phyloP scores from a whole-genome alignment of 2,113 vertebrate genomes.

The Balaeniceps rex region DNA sequence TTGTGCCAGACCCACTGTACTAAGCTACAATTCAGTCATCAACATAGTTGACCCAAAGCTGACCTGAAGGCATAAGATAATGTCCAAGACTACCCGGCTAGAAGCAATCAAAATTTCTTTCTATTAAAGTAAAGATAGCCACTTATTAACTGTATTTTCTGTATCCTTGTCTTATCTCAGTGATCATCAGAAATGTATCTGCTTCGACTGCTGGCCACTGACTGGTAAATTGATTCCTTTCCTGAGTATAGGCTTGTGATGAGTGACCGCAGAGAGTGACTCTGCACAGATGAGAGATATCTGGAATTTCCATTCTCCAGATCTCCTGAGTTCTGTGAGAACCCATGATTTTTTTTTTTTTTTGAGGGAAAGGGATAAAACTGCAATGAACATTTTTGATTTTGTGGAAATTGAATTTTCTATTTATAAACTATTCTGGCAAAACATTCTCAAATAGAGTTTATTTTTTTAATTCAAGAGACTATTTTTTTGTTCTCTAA shows the following conservation, averaged over 20 bases:
- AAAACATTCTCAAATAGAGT: not conserved
- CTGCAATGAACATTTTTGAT: not conserved
- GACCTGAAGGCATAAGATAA: not conserved
- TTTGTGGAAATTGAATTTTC: not conserved
- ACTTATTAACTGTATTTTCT: constrained; percentile 22
- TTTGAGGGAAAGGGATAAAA: fast-evolving
- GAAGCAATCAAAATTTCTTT: constrained; percentile 12
- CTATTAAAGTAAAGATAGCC: not conserved
- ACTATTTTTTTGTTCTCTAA: not conserved
- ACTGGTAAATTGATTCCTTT: constrained; percentile 15
- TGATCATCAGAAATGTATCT: constrained; percentile 12
- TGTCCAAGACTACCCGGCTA: not conserved
- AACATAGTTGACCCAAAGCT: not conserved
- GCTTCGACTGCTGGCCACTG: not conserved
- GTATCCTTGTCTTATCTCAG: not conserved
- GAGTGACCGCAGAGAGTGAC: not conserved
- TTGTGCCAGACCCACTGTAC: not conserved
- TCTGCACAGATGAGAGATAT: not conserved
- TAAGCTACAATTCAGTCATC: not conserved
- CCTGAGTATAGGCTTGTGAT: not conserved
- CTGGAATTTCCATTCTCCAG: not conserved
- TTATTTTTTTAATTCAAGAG: not conserved
- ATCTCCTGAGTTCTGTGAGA: not conserved
- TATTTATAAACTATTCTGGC: not conserved
- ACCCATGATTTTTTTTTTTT: not conserved